These are phyloP conservation scores for Acleris holmiana DNA, from an alignment of 2,888 invertebrate species.

Conservation along the genomic window DNA sequence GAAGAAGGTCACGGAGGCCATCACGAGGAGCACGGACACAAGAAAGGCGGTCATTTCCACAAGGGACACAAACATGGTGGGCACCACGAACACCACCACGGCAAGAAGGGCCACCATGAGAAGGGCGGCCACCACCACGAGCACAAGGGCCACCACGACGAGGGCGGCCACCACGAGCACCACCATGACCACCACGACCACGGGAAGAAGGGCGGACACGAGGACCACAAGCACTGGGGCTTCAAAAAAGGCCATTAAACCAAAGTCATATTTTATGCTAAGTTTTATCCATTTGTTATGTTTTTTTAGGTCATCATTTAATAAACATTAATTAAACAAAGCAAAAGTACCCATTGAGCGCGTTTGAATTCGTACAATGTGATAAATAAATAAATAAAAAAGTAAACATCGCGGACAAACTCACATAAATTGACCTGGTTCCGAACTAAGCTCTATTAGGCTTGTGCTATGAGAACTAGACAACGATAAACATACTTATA, in stretches of 20 bases:
- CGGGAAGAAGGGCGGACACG: slow-evolving; percentile 91
- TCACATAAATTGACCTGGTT: no score
- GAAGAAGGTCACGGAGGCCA: slow-evolving; percentile 91
- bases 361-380: background rate
- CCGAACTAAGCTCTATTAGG: no score
- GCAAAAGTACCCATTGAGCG: no score
- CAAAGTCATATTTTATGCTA: slow-evolving; percentile 37
- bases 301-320: slow-evolving; percentile 24
- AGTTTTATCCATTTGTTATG: slow-evolving; percentile 29
- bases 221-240: slow-evolving; percentile 92
- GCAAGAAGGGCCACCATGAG: slow-evolving; percentile 91
- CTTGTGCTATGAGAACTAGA: no score
- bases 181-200: slow-evolving; percentile 89
- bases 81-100: slow-evolving; percentile 91
- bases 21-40: slow-evolving; percentile 90
- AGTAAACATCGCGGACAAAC: no score
- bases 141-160: slow-evolving; percentile 91
- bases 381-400: no score
- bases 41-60: slow-evolving; percentile 92
- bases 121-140: slow-evolving; percentile 92
- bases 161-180: slow-evolving; percentile 90
- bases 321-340: slow-evolving; percentile 10
- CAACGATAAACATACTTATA: no score
- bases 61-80: slow-evolving; percentile 90
- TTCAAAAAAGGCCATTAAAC: slow-evolving; percentile 82